Conservation (phyloP, 2,797 vertebrate genomes). For the Gallinago stenura region DNA sequence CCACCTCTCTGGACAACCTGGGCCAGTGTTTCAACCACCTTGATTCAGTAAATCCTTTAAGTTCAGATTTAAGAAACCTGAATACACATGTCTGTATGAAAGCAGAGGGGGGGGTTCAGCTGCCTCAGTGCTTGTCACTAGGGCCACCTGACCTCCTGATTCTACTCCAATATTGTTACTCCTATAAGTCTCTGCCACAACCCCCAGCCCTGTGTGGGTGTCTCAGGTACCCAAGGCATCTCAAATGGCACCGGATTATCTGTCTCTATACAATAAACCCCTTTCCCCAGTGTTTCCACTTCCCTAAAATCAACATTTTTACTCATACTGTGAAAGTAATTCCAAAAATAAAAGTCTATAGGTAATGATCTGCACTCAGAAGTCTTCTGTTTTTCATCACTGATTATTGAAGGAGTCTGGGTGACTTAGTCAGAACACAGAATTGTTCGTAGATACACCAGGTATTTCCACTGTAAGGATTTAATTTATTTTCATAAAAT, state of each 20-base stretch:
- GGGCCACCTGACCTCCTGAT: neutral
- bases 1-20: neutral
- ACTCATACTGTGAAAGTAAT: neutral
- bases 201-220: neutral
- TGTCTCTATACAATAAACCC: neutral
- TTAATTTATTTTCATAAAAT: neutral
- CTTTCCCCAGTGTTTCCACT: neutral
- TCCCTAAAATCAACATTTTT: neutral
- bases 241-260: neutral
- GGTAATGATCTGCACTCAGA: neutral
- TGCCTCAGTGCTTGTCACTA: neutral
- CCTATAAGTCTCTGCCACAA: neutral
- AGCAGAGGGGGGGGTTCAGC: neutral
- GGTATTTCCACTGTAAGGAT: neutral
- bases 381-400: neutral
- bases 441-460: neutral
- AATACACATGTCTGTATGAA: neutral
- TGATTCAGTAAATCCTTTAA: neutral
- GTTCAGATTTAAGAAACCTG: neutral
- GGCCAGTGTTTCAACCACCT: neutral
- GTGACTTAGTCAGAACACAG: too few species aligned
- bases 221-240: neutral
- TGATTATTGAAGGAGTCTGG: neutral
- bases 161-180: neutral
- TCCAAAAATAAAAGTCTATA: neutral